These are phyloP conservation scores for Nemotelus nigrinus DNA, from an alignment of 2,888 invertebrate genomes.

Conservation along the genomic window DNA sequence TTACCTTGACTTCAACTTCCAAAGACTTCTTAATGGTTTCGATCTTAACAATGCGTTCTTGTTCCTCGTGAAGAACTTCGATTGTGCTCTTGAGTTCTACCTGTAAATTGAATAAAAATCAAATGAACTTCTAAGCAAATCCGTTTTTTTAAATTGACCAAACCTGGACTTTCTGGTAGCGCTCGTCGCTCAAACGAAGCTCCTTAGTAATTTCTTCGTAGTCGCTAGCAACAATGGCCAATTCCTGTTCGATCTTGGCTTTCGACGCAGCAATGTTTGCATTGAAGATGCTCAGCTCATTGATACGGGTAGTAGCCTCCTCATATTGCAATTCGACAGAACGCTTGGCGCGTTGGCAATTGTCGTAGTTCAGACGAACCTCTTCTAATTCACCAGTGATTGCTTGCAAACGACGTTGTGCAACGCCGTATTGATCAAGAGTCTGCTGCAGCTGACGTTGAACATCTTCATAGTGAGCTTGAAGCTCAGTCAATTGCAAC, in stretches of 20 bases:
- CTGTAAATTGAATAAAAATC: conserved; percentile 61
- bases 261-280: conserved; percentile 93
- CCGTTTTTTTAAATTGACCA: conserved; percentile 30
- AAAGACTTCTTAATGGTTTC: conserved; percentile 97
- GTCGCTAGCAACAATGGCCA: conserved; percentile 89
- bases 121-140: background rate
- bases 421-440: conserved; percentile 90
- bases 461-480: conserved; percentile 95
- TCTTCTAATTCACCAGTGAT: conserved; percentile 96
- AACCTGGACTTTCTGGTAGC: conserved; percentile 90
- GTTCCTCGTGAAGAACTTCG: conserved; percentile 93
- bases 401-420: conserved; percentile 89
- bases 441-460: conserved; percentile 96
- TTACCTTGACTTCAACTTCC: conserved; percentile 93
- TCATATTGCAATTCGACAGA: conserved; percentile 89
- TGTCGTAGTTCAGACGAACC: conserved; percentile 88
- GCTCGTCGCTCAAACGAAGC: conserved; percentile 91
- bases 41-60: conserved; percentile 95
- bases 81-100: conserved; percentile 94
- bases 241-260: conserved; percentile 95
- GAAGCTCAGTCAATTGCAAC: conserved; percentile 88
- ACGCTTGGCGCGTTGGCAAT: conserved; percentile 93
- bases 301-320: conserved; percentile 91
- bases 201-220: conserved; percentile 98
- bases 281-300: conserved; percentile 93